Conservation (phyloP, 35 echinoderm and acorn worm genomes). For the Apostichopus parvimensis region DNA sequence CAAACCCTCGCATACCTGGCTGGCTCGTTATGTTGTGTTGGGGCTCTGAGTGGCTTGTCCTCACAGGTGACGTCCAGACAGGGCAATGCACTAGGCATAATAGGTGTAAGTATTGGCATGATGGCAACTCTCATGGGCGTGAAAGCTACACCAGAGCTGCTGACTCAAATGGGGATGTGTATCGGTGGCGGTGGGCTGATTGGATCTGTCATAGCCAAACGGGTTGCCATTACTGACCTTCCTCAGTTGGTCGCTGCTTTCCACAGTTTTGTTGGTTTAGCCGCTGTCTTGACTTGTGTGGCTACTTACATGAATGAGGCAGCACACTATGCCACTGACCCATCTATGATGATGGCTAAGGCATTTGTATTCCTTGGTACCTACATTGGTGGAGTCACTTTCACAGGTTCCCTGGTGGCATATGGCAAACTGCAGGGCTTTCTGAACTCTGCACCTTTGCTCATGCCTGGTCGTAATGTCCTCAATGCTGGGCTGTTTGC, state of each 20-base stretch:
- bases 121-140: constrained; percentile 74
- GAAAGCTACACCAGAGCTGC: constrained; percentile 88
- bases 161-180: constrained; percentile 80
- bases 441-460: constrained; percentile 76
- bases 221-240: constrained; percentile 82
- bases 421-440: constrained; percentile 96
- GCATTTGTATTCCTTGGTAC: constrained; percentile 94
- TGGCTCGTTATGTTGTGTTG: constrained; percentile 92
- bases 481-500: constrained; percentile 80
- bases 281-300: constrained; percentile 91
- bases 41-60: constrained; percentile 89
- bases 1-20: constrained; percentile 92
- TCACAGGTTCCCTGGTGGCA: constrained; percentile 94
- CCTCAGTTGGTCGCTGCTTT: constrained; percentile 98
- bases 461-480: constrained; percentile 88
- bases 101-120: constrained; percentile 97
- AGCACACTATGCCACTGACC: constrained; percentile 80
- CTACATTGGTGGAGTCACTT: constrained; percentile 98
- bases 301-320: constrained; percentile 98
- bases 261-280: constrained; percentile 98
- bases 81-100: constrained; percentile 91
- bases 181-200: constrained; percentile 86
- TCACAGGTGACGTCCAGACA: constrained; percentile 74
- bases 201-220: constrained; percentile 73
- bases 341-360: constrained; percentile 88